Base-by-base conservation (phyloP, 2,888 invertebrate genomes). In the Autographa gamma region DNA sequence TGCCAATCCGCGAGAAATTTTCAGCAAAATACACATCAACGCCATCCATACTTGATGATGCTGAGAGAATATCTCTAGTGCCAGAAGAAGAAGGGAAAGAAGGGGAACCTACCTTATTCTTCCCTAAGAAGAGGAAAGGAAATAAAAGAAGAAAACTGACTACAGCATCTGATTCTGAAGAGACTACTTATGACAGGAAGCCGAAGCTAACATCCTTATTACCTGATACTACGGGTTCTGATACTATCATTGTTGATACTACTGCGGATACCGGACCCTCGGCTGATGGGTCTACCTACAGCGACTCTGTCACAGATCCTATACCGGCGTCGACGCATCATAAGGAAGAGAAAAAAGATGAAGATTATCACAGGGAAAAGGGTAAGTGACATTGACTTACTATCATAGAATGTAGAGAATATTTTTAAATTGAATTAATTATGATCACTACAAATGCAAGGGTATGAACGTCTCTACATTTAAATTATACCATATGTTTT, bases 71-170 rank as follows among this genome's bases (percentile, higher is more conserved):
- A 86, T 93, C 94, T 0, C 78, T 95, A 69, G 88, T 93, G 2
- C 93, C 95, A 16, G 85, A 87, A 48, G 87, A 88, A 0, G 86
- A 89, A 3, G 81, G 81, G 0, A 91, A 90, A 77, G 76, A 77
- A 60, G 91, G 89, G 58, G 93, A 94, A 76, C 95, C 95, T 0
- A 90, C 93, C 2, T 73, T 93, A 14, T 95, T 93, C 83, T 93
- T 93, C 79, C 93, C 94, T 0, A 91, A 91, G 74, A 89, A 86
- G 68, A 86, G 86, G 52, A 93, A 90, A 56, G 54, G 54, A 68
- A 90, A 80, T 52, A 94, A 87, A 71, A 87, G 85, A 34, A 81
- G 82, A 34, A 92, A 78, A 61, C 41, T 79, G 6, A 86, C 76
- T 0, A 79, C 82, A 0, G 69, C 83, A 32, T 64, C 79, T 13